Evolutionary conservation across 2,113 vertebrate genomes (phyloP).

Genomic region (Cricetomys ansorgei): DNA sequence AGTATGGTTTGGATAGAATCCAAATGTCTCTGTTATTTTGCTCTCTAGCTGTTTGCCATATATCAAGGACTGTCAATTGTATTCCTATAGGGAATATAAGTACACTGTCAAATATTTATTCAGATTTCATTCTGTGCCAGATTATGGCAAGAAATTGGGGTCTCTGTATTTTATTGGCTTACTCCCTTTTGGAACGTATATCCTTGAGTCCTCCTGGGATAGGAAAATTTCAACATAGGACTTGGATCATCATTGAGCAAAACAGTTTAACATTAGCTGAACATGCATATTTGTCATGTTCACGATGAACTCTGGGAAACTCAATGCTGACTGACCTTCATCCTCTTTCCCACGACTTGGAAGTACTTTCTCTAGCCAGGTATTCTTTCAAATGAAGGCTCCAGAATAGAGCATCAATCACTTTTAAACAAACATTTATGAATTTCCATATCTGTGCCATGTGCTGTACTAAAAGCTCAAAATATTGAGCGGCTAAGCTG

Average conservation of each 20-base stretch:
- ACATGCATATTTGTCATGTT: background rate
- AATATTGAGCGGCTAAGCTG: background rate
- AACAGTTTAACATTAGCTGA: background rate
- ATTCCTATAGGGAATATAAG: background rate
- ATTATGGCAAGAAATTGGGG: background rate
- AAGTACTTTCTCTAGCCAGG: background rate
- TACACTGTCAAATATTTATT: conserved; percentile 48
- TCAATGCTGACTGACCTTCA: background rate
- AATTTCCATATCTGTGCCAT: background rate
- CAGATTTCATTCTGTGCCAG: background rate
- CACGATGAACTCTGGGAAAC: background rate
- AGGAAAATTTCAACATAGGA: background rate
- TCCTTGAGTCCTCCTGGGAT: background rate
- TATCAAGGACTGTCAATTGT: background rate
- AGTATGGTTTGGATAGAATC: background rate
- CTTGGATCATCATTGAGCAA: background rate
- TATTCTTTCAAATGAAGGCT: background rate
- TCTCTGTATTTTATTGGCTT: background rate
- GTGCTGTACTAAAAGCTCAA: background rate
- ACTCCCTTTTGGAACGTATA: background rate
- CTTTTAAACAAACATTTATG: background rate
- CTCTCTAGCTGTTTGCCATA: background rate
- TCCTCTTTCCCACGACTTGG: background rate
- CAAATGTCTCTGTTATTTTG: background rate
- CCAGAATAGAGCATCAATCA: background rate